phyloP scores from a whole-genome alignment of 2,113 vertebrate species.

The Dicaeum eximium region DNA sequence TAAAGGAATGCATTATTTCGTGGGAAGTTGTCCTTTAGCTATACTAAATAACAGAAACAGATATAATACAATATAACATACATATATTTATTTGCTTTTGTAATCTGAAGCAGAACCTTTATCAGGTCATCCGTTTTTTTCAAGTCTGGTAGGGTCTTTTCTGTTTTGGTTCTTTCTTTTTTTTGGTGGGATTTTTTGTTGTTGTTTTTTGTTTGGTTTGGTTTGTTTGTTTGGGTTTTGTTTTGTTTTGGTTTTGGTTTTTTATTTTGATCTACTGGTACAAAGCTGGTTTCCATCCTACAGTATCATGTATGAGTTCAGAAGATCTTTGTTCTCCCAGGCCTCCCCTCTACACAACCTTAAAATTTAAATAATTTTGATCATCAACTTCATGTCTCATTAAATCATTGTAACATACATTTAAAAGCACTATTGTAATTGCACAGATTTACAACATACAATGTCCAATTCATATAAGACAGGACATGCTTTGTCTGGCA shows the following conservation, averaged over 20 bases:
- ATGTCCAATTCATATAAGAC: not conserved
- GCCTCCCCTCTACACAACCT: not conserved
- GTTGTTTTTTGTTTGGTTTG: not conserved
- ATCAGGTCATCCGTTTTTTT: constrained; percentile 7
- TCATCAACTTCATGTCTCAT: constrained; percentile 2
- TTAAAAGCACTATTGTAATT: not conserved
- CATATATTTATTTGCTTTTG: constrained; percentile 20
- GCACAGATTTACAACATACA: not conserved
- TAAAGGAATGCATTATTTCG: constrained; percentile 69
- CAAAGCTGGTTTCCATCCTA: not conserved
- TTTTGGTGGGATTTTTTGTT: no score
- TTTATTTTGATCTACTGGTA: not conserved
- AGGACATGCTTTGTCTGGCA: not conserved
- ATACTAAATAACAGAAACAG: constrained; percentile 41
- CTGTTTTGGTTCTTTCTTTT: not conserved
- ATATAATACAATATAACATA: not conserved
- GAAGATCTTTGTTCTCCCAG: not conserved
- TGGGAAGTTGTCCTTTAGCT: constrained; percentile 59
- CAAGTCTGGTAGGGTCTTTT: not conserved
- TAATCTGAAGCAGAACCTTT: constrained; percentile 11
- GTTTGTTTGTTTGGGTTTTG: no score
- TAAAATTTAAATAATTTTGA: constrained; percentile 18
- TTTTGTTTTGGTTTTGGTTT: no score
- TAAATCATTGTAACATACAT: constrained; percentile 18
- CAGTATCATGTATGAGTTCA: not conserved